These are phyloP conservation scores for Nowickia ferox DNA, from an alignment of 2,888 invertebrate species.

Conservation along the genomic window DNA sequence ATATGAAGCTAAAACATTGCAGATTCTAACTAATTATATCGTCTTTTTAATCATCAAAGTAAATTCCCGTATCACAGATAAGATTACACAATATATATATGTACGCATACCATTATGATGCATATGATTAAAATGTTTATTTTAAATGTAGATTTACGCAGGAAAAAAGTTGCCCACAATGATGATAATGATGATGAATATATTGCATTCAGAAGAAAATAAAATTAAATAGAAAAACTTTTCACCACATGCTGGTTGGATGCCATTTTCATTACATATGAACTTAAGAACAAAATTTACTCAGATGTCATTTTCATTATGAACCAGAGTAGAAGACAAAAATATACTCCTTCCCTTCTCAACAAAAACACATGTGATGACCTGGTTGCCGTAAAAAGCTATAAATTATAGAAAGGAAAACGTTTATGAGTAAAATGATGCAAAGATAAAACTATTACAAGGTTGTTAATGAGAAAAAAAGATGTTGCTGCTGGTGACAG, in stretches of 20 bases:
- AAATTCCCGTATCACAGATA: constrained; percentile 17
- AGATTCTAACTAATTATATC: too few species aligned
- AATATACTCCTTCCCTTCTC: constrained; percentile 15
- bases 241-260: neutral
- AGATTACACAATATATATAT: constrained; percentile 7
- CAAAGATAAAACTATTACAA: constrained; percentile 63
- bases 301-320: constrained; percentile 8
- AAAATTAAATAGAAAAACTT: constrained; percentile 5
- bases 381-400: constrained; percentile 51
- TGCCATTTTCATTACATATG: neutral
- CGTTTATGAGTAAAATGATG: constrained; percentile 20
- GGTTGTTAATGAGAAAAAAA: constrained; percentile 46
- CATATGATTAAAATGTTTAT: constrained; percentile 54
- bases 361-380: constrained; percentile 42
- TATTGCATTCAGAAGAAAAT: constrained; percentile 1
- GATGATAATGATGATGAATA: constrained; percentile 19
- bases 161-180: constrained; percentile 15
- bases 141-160: constrained; percentile 38
- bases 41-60: too few species aligned
- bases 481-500: constrained; percentile 18
- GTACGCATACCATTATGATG: neutral
- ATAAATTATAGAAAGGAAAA: constrained; percentile 26
- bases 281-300: constrained; percentile 4
- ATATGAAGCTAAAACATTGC: too few species aligned
- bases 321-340: neutral